A percentile compares a stretch with the other conserved stretches of the same genome.
Evolutionary conservation across 2,797 vertebrate species (phyloP).

Genomic region (Vireo griseus): DNA sequence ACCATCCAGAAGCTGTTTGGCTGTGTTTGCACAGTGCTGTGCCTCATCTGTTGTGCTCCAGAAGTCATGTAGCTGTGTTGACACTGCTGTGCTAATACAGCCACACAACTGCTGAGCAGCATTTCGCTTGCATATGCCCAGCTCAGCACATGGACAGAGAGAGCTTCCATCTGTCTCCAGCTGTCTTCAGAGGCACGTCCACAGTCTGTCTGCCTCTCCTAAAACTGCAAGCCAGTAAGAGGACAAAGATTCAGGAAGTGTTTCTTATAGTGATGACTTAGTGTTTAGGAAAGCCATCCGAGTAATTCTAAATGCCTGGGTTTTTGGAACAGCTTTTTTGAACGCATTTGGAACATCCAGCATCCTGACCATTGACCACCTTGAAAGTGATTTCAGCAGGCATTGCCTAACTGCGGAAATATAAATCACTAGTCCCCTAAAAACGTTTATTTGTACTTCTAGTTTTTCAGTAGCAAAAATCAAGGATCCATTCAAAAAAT

Average conservation of each 20-base stretch:
- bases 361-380: background rate
- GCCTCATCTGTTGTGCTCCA: conserved; percentile 49
- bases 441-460: background rate
- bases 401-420: background rate
- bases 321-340: background rate
- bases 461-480: background rate
- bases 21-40: conserved; percentile 37
- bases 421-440: background rate
- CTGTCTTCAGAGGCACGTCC: background rate
- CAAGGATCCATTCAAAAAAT: background rate
- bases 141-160: conserved; percentile 16
- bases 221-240: background rate
- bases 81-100: conserved; percentile 35
- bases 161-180: conserved; percentile 47
- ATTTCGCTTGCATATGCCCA: background rate
- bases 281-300: background rate
- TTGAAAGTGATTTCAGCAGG: background rate
- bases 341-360: background rate
- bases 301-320: background rate
- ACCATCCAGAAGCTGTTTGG: conserved; percentile 1
- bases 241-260: background rate
- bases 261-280: background rate
- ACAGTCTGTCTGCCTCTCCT: background rate
- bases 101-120: background rate
- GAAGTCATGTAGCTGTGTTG: conserved; percentile 29